These are phyloP conservation scores for Mionectes macconnelli DNA, from an alignment of 2,113 vertebrate genomes.

Conservation along the genomic window DNA sequence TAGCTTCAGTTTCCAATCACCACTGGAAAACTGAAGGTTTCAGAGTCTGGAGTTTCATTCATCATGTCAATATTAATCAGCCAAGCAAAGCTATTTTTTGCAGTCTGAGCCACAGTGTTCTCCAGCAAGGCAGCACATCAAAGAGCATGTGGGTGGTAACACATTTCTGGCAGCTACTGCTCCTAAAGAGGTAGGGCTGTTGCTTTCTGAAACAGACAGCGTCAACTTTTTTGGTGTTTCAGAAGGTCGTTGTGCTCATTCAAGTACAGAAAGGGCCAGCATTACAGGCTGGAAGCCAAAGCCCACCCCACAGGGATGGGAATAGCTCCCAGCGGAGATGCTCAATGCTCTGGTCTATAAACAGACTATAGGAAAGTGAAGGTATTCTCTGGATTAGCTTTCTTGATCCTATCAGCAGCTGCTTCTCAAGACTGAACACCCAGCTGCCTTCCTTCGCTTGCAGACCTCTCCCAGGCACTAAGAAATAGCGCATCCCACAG, in stretches of 20 bases:
- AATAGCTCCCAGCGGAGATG: background rate
- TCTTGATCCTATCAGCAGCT: background rate
- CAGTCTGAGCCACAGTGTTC: background rate
- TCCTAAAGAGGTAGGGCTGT: background rate
- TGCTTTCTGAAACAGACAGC: background rate
- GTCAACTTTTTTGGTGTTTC: background rate
- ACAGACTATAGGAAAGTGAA: background rate
- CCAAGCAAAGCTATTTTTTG: conserved; percentile 55
- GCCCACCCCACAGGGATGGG: background rate
- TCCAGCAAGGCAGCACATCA: background rate
- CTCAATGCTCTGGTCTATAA: background rate
- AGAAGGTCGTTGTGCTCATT: background rate
- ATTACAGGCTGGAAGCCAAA: background rate
- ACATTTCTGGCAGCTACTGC: background rate
- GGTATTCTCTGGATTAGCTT: background rate
- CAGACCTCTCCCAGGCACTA: background rate
- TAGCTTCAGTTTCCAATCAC: conserved; percentile 83
- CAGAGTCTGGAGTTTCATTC: conserved; percentile 82
- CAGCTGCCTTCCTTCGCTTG: background rate
- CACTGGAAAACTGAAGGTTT: conserved; percentile 85
- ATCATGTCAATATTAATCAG: conserved; percentile 83
- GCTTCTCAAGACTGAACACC: background rate
- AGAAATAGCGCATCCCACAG: background rate
- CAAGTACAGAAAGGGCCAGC: background rate
- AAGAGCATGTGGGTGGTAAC: background rate